phyloP scores from a whole-genome alignment of 2,113 vertebrate species.

The Tachysurus fulvidraco region DNA sequence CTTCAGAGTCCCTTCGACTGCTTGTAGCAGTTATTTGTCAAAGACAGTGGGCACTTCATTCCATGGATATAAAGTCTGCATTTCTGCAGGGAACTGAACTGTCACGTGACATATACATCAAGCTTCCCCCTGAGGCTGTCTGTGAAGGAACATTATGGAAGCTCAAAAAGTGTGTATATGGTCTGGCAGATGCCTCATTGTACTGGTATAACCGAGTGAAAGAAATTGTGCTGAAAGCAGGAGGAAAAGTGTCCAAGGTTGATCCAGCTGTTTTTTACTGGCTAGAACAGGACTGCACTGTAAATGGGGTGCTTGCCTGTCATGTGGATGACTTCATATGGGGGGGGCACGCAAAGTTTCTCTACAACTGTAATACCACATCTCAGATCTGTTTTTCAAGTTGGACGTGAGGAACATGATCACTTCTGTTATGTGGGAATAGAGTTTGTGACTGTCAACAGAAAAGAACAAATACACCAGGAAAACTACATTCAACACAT shows the following conservation, averaged over 20 bases:
- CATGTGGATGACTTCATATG: conserved; percentile 50
- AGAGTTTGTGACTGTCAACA: background rate
- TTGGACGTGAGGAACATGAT: background rate
- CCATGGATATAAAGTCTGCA: conserved; percentile 50
- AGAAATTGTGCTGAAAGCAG: conserved; percentile 11
- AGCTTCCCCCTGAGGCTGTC: conserved; percentile 38
- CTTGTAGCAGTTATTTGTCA: conserved; percentile 47
- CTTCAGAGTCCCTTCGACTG: no score
- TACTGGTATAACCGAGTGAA: conserved; percentile 52
- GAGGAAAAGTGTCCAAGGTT: conserved; percentile 12
- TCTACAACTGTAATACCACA: background rate
- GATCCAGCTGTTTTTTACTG: conserved; percentile 32
- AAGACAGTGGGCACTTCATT: conserved; percentile 46
- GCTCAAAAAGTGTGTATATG: conserved; percentile 47
- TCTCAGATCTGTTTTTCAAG: background rate
- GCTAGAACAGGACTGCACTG: background rate
- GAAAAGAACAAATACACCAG: background rate
- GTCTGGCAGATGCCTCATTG: conserved; percentile 42
- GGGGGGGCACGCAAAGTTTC: background rate
- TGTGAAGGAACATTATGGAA: no score
- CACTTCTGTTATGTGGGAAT: background rate
- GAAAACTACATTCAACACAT: background rate
- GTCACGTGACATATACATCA: conserved; percentile 31
- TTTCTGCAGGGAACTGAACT: conserved; percentile 49
- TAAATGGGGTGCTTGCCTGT: no score